Evolutionary conservation across 2,113 vertebrate species (phyloP).

Genomic region (Brienomyrus longianalis): DNA sequence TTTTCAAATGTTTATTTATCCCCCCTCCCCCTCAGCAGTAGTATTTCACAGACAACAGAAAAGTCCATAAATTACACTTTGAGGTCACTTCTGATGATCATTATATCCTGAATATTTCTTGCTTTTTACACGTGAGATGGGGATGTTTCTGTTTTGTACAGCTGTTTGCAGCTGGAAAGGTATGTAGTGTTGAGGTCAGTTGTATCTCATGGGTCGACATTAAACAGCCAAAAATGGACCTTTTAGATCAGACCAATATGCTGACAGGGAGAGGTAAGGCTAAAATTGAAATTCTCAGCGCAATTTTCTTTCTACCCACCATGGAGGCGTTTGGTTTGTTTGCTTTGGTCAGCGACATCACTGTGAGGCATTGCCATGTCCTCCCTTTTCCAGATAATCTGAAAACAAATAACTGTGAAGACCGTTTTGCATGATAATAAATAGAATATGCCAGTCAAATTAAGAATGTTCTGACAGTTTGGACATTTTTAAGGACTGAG

Average conservation of each 20-base stretch:
- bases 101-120: neutral
- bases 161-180: neutral
- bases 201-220: slow-evolving; percentile 11
- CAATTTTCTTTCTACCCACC: slow-evolving; percentile 30
- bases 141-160: neutral
- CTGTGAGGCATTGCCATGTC: slow-evolving; percentile 11
- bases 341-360: slow-evolving; percentile 47
- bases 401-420: slow-evolving; percentile 44
- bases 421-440: slow-evolving; percentile 52
- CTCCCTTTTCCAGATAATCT: slow-evolving; percentile 48
- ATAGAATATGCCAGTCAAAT: slow-evolving; percentile 65
- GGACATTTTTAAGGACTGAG: slow-evolving; percentile 40
- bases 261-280: slow-evolving; percentile 33
- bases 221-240: slow-evolving; percentile 20
- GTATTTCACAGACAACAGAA: slow-evolving; percentile 32
- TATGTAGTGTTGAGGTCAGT: neutral
- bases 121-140: neutral
- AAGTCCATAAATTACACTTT: neutral
- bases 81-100: neutral
- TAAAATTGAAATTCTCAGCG: slow-evolving; percentile 32
- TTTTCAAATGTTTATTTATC: slow-evolving; percentile 18
- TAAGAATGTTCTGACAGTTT: slow-evolving; percentile 41
- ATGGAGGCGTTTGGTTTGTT: slow-evolving; percentile 32
- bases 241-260: slow-evolving; percentile 39
- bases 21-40: slow-evolving; percentile 22